A percentile compares a stretch with the other conserved stretches of the same genome.
These are phyloP conservation scores for Hycleus cichorii DNA, from an alignment of 1,140 invertebrate species.

Conservation along the genomic window DNA sequence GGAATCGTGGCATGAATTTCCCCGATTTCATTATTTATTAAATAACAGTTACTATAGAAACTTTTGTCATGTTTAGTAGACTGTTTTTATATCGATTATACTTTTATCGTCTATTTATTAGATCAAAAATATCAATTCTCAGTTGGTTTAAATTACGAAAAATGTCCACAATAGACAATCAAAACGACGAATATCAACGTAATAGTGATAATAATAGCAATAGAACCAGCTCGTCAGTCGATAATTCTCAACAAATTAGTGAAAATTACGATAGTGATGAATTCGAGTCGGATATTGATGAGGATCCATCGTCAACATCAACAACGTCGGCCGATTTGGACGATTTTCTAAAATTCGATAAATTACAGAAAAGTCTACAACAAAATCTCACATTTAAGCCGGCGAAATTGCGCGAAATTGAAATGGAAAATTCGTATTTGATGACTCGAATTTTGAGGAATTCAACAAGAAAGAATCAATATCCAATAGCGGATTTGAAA, in stretches of 20 bases:
- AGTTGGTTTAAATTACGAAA: too few species aligned
- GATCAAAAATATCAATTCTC: not conserved
- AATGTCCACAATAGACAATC: too few species aligned
- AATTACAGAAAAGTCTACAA: not conserved
- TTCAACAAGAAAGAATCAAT: constrained; percentile 20
- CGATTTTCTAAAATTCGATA: not conserved
- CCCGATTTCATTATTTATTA: not conserved
- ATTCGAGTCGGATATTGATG: not conserved
- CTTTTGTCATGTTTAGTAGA: constrained; percentile 5
- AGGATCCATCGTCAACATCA: not conserved
- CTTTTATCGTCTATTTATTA: not conserved
- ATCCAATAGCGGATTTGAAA: constrained; percentile 10
- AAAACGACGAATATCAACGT: too few species aligned
- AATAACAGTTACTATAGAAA: constrained; percentile 10
- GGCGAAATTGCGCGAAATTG: constrained; percentile 25
- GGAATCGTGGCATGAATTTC: too few species aligned
- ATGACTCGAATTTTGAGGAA: constrained; percentile 30
- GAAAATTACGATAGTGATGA: constrained; percentile 5
- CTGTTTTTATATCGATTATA: constrained; percentile 4
- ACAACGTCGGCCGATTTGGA: not conserved
- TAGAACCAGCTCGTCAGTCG: too few species aligned
- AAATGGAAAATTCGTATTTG: constrained; percentile 26
- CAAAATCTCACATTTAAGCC: constrained; percentile 24
- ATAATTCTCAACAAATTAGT: too few species aligned
- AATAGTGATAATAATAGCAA: not conserved